Evolutionary conservation across 1,140 invertebrate species (phyloP).

Genomic region (Atta texana): DNA sequence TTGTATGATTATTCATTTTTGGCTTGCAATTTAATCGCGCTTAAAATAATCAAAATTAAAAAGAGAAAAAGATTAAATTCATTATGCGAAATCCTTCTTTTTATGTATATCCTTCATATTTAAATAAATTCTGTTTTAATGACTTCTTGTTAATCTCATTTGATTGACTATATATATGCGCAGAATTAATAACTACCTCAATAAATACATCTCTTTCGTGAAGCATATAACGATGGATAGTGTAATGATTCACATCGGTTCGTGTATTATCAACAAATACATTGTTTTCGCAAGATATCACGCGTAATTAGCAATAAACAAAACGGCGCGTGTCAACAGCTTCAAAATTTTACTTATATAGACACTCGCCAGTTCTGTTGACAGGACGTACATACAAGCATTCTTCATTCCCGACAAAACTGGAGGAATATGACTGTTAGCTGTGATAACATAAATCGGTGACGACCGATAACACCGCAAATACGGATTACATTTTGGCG

Average conservation of each 20-base stretch:
- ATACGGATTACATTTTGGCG: conserved; percentile 54
- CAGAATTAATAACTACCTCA: conserved; percentile 26
- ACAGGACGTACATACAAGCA: conserved; percentile 43
- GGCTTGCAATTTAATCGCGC: background rate
- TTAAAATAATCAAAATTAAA: background rate
- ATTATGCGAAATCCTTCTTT: background rate
- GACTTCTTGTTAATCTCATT: conserved; percentile 11
- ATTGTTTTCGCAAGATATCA: conserved; percentile 56
- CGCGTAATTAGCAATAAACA: conserved; percentile 58
- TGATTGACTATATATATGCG: background rate
- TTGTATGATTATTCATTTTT: background rate
- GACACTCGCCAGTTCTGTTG: conserved; percentile 52
- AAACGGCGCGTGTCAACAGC: conserved; percentile 57
- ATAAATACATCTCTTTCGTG: conserved; percentile 36
- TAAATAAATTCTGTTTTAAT: conserved; percentile 5
- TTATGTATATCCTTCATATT: background rate
- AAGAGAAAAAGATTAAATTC: background rate
- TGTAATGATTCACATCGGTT: conserved; percentile 33
- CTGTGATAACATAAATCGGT: conserved; percentile 58
- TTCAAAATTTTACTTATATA: conserved; percentile 62
- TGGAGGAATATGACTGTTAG: conserved; percentile 44
- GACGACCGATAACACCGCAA: conserved; percentile 47
- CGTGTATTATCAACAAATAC: conserved; percentile 50
- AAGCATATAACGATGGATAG: conserved; percentile 22
- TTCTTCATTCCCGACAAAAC: conserved; percentile 53